These are phyloP conservation scores for Cnemophilus loriae DNA, from an alignment of 2,113 vertebrate species.

Conservation along the genomic window DNA sequence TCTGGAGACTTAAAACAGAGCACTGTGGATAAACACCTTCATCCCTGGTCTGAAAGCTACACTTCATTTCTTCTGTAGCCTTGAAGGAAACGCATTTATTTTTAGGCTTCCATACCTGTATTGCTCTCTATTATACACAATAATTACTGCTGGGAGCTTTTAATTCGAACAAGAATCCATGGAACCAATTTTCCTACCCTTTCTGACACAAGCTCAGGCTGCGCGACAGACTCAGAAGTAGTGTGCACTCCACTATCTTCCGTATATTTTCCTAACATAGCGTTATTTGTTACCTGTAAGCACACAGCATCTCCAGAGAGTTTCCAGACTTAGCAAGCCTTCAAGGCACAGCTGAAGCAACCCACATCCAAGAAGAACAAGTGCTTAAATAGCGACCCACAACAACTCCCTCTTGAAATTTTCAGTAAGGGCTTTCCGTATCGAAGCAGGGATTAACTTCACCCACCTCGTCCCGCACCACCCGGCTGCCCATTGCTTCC, in stretches of 20 bases:
- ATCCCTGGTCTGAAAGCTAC: background rate
- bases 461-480: background rate
- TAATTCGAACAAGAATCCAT: background rate
- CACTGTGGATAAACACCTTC: background rate
- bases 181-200: background rate
- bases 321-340: background rate
- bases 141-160: background rate
- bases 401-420: background rate
- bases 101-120: background rate
- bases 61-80: background rate
- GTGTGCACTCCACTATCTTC: accelerated
- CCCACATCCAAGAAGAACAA: background rate
- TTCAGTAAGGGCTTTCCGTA: background rate
- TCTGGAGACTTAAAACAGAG: background rate
- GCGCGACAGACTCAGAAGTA: background rate
- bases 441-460: background rate
- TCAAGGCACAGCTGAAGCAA: background rate
- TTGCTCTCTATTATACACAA: background rate
- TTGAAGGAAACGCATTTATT: background rate
- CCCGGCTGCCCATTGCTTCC: accelerated
- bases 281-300: background rate
- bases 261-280: accelerated
- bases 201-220: background rate
- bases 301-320: background rate
- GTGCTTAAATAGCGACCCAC: background rate